These are phyloP conservation scores for Cochlearius cochlearius DNA, from an alignment of 2,113 vertebrate genomes.

Conservation along the genomic window DNA sequence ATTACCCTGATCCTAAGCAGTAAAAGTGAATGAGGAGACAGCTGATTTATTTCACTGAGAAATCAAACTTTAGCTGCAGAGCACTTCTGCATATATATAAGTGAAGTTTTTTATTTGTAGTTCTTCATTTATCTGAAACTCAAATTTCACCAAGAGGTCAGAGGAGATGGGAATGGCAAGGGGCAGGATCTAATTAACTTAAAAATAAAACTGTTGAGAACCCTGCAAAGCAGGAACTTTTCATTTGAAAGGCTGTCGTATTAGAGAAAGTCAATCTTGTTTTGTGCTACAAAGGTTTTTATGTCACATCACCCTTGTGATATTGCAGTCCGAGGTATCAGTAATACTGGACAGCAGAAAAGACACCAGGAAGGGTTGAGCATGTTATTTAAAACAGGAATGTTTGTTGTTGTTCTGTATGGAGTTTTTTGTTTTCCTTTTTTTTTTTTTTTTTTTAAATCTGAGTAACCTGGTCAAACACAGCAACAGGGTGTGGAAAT, in stretches of 20 bases:
- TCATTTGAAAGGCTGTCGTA: background rate
- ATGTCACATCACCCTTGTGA: background rate
- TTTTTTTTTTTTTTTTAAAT: conserved; percentile 36
- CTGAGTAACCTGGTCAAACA: conserved; percentile 70
- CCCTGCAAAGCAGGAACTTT: background rate
- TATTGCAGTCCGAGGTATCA: background rate
- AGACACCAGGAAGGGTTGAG: background rate
- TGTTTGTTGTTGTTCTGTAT: background rate
- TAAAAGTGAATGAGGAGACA: background rate
- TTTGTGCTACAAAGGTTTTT: background rate
- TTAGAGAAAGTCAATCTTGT: background rate
- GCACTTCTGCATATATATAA: background rate
- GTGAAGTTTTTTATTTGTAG: background rate
- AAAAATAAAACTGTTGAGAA: background rate
- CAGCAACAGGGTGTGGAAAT: conserved; percentile 87
- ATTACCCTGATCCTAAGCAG: background rate
- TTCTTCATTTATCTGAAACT: background rate
- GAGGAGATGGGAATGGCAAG: background rate
- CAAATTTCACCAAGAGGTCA: background rate
- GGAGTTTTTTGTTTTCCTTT: background rate
- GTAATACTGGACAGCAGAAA: background rate
- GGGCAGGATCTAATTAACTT: background rate
- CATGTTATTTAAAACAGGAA: background rate
- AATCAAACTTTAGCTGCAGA: background rate
- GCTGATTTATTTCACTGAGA: conserved; percentile 7